Percentiles rank a stretch among this genome's conserved stretches.
These are phyloP conservation scores for Magallana nippona DNA, from an alignment of 2,888 invertebrate species.

Conservation along the genomic window DNA sequence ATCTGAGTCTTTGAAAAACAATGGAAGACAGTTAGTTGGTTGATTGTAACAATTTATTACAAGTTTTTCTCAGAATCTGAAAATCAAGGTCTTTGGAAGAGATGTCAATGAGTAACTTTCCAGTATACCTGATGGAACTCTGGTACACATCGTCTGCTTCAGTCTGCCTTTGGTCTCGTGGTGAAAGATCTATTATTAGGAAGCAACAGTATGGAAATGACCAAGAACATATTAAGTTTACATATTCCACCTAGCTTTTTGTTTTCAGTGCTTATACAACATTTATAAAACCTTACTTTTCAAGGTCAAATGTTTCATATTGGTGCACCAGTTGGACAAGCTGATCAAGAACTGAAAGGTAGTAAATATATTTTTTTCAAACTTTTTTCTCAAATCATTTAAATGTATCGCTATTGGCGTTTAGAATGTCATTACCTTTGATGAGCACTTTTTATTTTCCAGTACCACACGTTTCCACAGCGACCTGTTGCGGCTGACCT, in stretches of 20 bases:
- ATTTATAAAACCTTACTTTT: constrained; percentile 58
- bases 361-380: too few relatives aligned
- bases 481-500: constrained; percentile 72
- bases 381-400: too few relatives aligned
- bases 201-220: not conserved
- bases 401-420: too few relatives aligned
- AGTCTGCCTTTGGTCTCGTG: constrained; percentile 5
- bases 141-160: constrained; percentile 19
- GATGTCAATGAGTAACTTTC: not conserved
- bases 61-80: not conserved
- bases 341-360: constrained; percentile 64
- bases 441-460: constrained; percentile 65
- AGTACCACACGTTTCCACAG: constrained; percentile 74
- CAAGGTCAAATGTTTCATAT: constrained; percentile 62
- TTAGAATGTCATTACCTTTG: constrained; percentile 55
- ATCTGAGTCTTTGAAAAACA: not conserved
- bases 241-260: too few relatives aligned
- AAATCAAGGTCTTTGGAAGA: not conserved
- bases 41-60: too few relatives aligned
- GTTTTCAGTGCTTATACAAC: too few relatives aligned
- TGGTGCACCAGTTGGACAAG: constrained; percentile 67
- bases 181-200: not conserved
- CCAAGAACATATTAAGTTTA: not conserved
- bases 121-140: not conserved
- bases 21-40: not conserved